Conservation (phyloP, 2,797 vertebrate genomes). For the Melanotaenia trifasciata region DNA sequence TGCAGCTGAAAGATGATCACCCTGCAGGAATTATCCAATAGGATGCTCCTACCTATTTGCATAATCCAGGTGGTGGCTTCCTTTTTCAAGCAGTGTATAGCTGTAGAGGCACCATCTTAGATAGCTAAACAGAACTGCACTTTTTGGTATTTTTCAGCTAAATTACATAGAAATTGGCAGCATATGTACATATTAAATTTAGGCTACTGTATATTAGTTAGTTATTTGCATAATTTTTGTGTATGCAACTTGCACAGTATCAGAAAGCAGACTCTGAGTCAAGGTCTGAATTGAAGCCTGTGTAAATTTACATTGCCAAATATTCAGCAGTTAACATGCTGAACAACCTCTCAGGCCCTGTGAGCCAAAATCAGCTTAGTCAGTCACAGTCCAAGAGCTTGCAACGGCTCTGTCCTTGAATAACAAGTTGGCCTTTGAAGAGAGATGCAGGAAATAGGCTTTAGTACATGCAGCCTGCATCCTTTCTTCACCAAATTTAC, state of each 20-base stretch:
- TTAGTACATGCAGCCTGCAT: slow-evolving; percentile 32
- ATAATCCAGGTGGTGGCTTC: too few species aligned
- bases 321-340: slow-evolving; percentile 44
- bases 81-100: too few species aligned
- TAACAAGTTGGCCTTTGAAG: slow-evolving; percentile 63
- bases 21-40: too few species aligned
- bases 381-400: slow-evolving; percentile 47
- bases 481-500: slow-evolving; percentile 14
- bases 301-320: slow-evolving; percentile 48
- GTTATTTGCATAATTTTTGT: slow-evolving; percentile 47
- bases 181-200: not conserved
- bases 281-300: slow-evolving; percentile 42
- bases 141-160: not conserved
- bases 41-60: too few species aligned
- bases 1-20: too few species aligned
- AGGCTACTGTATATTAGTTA: slow-evolving; percentile 5
- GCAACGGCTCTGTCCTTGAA: slow-evolving; percentile 56
- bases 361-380: slow-evolving; percentile 53
- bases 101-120: too few species aligned
- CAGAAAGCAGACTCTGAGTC: slow-evolving; percentile 31
- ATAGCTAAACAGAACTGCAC: not conserved
- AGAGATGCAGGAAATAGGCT: slow-evolving; percentile 41
- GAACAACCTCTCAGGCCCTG: slow-evolving; percentile 28
- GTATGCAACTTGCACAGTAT: slow-evolving; percentile 19
- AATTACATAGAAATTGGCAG: slow-evolving; percentile 1